Percentiles rank a stretch among this genome's conserved stretches.
phyloP scores from a whole-genome alignment of 2,797 vertebrate species.

The Rhabdomys pumilio region DNA sequence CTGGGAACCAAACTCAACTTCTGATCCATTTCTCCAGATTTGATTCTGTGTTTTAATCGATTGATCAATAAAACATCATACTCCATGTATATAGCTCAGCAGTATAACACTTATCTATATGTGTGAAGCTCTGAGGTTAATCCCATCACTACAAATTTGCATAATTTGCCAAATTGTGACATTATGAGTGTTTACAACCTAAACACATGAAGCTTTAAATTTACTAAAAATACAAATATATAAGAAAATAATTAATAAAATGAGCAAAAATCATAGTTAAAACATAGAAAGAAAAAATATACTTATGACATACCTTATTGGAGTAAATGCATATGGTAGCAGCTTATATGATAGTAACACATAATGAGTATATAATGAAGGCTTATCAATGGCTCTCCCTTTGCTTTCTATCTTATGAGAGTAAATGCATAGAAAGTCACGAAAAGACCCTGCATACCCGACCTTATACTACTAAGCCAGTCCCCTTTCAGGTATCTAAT shows the following conservation, averaged over 20 bases:
- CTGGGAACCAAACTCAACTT: neutral
- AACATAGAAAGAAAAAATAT: neutral
- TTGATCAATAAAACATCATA: neutral
- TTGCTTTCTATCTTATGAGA: neutral
- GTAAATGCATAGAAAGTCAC: neutral
- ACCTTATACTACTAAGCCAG: neutral
- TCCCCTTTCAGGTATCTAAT: neutral
- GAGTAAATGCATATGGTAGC: too few relatives aligned
- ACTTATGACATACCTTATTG: neutral
- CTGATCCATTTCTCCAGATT: neutral
- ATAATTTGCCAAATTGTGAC: neutral
- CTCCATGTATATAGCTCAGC: neutral
- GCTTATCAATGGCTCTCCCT: neutral
- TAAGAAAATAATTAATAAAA: neutral
- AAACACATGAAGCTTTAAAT: neutral
- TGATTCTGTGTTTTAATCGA: neutral
- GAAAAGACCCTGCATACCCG: neutral
- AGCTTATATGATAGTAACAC: neutral
- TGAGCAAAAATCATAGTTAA: neutral
- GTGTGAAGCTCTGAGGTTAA: neutral
- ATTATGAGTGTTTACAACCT: neutral
- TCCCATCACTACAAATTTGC: neutral
- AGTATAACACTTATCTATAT: neutral
- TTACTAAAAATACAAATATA: neutral
- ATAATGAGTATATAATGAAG: neutral